phyloP scores from a whole-genome alignment of 2,797 vertebrate species.

The Sorex maritimensis region DNA sequence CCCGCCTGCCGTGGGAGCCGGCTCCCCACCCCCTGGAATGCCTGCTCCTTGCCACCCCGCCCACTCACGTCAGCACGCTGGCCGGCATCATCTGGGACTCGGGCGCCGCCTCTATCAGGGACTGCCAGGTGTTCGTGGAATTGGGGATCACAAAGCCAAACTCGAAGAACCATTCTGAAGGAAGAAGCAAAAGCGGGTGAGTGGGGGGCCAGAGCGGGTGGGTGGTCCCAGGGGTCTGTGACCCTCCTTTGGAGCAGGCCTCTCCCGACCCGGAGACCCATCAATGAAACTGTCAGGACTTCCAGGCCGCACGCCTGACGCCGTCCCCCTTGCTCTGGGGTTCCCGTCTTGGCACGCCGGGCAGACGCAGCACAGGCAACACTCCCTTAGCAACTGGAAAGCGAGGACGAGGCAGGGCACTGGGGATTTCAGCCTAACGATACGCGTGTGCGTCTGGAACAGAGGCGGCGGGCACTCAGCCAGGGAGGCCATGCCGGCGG shows the following conservation, averaged over 20 bases:
- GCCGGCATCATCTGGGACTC: slow-evolving; percentile 99
- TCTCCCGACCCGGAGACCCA: not conserved
- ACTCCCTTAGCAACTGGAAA: not conserved
- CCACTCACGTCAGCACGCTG: slow-evolving; percentile 98
- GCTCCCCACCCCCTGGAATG: not conserved
- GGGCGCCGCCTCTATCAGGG: slow-evolving; percentile 99
- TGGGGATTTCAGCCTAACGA: not conserved
- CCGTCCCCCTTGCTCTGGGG: not conserved
- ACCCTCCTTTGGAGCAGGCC: not conserved
- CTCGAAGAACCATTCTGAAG: slow-evolving; percentile 99
- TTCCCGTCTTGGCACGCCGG: no score
- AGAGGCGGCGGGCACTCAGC: not conserved
- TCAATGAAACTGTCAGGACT: slow-evolving; percentile 42
- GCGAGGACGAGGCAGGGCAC: no score
- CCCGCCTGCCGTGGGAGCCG: not conserved
- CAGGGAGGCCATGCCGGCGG: not conserved
- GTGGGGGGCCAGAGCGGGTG: not conserved
- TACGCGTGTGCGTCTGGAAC: no score
- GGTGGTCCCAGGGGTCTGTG: not conserved
- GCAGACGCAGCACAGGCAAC: not conserved
- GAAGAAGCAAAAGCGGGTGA: slow-evolving; percentile 79
- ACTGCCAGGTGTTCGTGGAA: slow-evolving; percentile 99
- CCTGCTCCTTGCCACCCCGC: not conserved
- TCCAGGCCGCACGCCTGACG: not conserved
- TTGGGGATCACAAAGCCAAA: slow-evolving; percentile 99